Evolutionary conservation across 2,888 invertebrate species (phyloP), one percentile per base, ranked within the genome.

Genomic region (Vannuccia rotundouncinata): DNA sequence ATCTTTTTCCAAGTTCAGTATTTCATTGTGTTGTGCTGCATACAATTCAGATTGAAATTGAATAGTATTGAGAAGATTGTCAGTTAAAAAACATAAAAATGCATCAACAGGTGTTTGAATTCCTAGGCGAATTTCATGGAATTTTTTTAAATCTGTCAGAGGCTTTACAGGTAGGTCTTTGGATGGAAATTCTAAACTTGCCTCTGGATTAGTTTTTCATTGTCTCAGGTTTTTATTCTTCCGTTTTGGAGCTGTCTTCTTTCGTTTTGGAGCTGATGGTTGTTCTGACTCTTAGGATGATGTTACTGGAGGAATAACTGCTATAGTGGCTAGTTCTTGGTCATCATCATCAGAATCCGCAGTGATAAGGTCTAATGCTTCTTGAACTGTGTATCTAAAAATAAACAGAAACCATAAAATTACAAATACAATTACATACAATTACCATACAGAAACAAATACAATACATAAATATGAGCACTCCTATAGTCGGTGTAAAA

Each of bases 21-120:
- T 73, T 73, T 73, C 73, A 73, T 73, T 73, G 22, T n/a, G 27
- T 73, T 25, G 73, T 73, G 73, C 73, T 73, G 73, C 73, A 73
- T 73, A 73, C 73, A 73, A 27, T n/a, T 73, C 27, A 73, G 73
- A 25, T 27, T 73, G 73, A 73, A 73, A 22, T 28, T 73, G 73
- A 73, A 73, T 73, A 27, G 29, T 73, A 73, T 73, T 73, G 22
- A 73, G 29, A 73, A 73, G 73, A 27, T 73, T n/a, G 29, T 73
- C 73, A 73, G 73, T 73, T 27, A 73, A 73, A 28, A 73, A 73
- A 28, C 22, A 28, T 28, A 73, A 73, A 73, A 5, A 73, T n/a
- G 29, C 22, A 28, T 73, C 73, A 27, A 73, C 22, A 22, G 73
- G 73, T 27, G 29, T 28, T 73, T 73, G 45, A 45, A 45, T 45